Conservation (phyloP, 2,113 vertebrate species). For the Thamnophis sirtalis region DNA sequence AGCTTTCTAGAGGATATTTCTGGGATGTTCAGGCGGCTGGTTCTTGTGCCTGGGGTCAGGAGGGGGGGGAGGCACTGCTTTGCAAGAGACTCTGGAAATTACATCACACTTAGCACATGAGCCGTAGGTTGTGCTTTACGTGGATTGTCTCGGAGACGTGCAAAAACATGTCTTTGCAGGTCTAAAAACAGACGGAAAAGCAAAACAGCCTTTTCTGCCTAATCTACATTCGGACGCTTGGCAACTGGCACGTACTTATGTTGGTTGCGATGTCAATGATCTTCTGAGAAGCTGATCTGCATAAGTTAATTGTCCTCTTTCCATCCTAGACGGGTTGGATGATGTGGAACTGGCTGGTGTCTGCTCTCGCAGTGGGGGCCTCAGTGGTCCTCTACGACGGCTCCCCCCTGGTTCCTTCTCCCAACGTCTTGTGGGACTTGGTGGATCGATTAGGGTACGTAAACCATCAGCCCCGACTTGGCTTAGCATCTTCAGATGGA, state of each 20-base stretch:
- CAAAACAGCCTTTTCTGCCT: background rate
- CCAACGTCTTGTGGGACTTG: conserved; percentile 90
- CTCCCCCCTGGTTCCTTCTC: conserved; percentile 87
- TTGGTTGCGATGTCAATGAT: background rate
- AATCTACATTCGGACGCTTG: background rate
- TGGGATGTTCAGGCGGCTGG: background rate
- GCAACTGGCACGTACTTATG: background rate
- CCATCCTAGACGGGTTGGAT: conserved; percentile 89
- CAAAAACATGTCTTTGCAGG: background rate
- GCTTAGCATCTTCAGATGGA: no score
- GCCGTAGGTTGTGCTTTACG: background rate
- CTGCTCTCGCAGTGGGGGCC: conserved; percentile 84
- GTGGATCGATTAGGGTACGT: conserved; percentile 90
- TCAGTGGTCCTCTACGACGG: conserved; percentile 93
- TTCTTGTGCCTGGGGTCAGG: background rate
- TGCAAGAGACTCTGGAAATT: background rate
- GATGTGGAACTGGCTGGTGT: conserved; percentile 99
- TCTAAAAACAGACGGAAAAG: background rate
- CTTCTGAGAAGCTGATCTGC: background rate
- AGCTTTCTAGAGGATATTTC: background rate
- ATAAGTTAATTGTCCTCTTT: background rate
- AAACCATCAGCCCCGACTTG: background rate
- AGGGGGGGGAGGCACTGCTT: background rate
- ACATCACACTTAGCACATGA: background rate
- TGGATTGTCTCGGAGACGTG: background rate